Base-by-base conservation (phyloP, 2,797 vertebrate genomes). In the Poeciliopsis presidionis region DNA sequence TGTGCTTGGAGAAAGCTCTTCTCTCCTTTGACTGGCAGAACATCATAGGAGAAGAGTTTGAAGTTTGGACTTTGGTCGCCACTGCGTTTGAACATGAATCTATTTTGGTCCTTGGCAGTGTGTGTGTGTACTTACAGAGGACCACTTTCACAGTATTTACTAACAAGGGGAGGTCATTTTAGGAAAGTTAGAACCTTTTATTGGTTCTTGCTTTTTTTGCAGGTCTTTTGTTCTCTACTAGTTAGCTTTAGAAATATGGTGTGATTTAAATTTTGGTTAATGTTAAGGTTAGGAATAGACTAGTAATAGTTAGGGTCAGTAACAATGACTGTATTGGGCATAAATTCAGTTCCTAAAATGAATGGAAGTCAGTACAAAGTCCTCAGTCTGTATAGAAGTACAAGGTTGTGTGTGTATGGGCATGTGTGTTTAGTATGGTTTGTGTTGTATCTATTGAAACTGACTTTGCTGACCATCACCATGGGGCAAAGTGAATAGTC, bases 391-490 rank as follows among this genome's bases (percentile, higher is more conserved):
- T n/a, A 28, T 5, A 28, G 55, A 59, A 59, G 13, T 59, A 59
- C n/a, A 53, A 22, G 8, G 20, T 25, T 69, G 18, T 36, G 71
- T 74, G 9, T 69, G n/a, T 74, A 45, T 79, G 61, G 75, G 61
- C 41, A 53, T 55, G 43, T 72, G 59, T 71, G 1, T 73, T 49
- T 14, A 4, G 33, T 61, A 46, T 57, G 39, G 13, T 65, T 81
- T 46, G 11, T 80, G 41, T 51, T 41, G 43, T 83, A 82, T 90
- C 74, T 80, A 80, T 90, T 91, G 78, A 86, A 88, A 87, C 41
- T 61, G 83, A 90, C 85, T 92, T 88, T 73, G 75, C 87, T 86
- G 88, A 90, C 89, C 86, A 81, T 85, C 75, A 75, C 77, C 30
- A 28, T 72, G 79, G 65, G 70, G 59, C 47, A 25, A 65, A 72